Base-by-base conservation (phyloP, 2,113 vertebrate species). In the Gadus chalcogrammus region DNA sequence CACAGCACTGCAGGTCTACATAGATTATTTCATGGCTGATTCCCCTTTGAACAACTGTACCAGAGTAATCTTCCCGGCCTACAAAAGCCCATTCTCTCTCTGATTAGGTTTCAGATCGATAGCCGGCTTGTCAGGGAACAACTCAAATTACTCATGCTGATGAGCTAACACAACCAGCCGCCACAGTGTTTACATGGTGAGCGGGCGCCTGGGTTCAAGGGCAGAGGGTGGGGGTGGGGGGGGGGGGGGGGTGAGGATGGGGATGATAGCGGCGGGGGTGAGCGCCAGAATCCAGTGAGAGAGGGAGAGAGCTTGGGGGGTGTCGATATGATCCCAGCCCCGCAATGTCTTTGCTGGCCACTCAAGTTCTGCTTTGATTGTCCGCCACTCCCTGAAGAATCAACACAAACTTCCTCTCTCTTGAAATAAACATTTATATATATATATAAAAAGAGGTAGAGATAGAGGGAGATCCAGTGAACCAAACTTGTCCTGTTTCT, bases 61-160 rank as follows among this genome's bases (percentile, higher is more conserved):
- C 53, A 48, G 68, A 79, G 66, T 24, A 77, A 76, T 70, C 68
- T 55, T 28, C 67, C 60, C 65, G 18, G 8, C 67, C 73, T 61
- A 74, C 80, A 18, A 48, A 48, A 48, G 42, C 42, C 42, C 56
- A 1, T 67, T 69, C 68, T 74, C 64, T 60, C 5, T 69, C 53
- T 69, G 81, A 84, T 88, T 78, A 12, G 18, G 72, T 88, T 81
- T 78, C 81, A 71, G 85, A 58, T 83, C 86, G 48, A 86, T 85
- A 67, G 58, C 42, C 72, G 11, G 75, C 79, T 80, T 68, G 71
- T 53, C 64, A 82, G 59, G 78, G 67, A 22, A 82, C 79, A 83
- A 87, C 85, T 84, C 75, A 64, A 86, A 85, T 88, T 84, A 79
- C 85, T 79, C 82, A 82, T 87, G 83, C 75, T 87, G 82, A 88